Evolutionary conservation across 2,888 invertebrate genomes (phyloP).

Genomic region (Pammene aurita): DNA sequence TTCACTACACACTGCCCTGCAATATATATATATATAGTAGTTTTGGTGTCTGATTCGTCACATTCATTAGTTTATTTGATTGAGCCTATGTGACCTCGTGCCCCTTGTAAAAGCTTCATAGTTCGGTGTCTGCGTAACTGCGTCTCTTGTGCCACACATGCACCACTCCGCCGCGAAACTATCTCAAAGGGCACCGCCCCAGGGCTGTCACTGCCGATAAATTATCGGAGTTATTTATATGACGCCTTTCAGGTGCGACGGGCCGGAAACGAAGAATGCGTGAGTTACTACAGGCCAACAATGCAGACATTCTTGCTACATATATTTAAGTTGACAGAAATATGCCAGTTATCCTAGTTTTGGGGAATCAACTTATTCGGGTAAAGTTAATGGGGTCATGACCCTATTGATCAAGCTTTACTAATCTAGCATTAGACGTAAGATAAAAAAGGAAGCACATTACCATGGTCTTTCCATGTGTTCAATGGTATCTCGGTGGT

Average conservation of each 20-base stretch:
- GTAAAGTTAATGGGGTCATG: background rate
- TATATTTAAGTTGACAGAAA: constrained; percentile 17
- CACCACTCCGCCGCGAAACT: constrained; percentile 20
- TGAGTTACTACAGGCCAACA: constrained; percentile 28
- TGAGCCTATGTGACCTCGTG: too few relatives aligned
- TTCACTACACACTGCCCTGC: too few relatives aligned
- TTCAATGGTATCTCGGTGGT: too few relatives aligned
- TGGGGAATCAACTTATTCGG: constrained; percentile 1
- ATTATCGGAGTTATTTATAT: constrained; percentile 39
- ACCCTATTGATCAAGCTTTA: background rate
- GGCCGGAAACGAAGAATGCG: constrained; percentile 14
- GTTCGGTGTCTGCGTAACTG: background rate
- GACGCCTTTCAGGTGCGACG: constrained; percentile 19
- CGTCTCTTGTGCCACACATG: background rate
- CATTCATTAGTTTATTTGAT: too few relatives aligned
- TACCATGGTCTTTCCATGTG: too few relatives aligned
- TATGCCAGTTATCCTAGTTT: constrained; percentile 7
- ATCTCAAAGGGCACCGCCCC: constrained; percentile 29
- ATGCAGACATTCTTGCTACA: constrained; percentile 20
- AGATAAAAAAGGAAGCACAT: too few relatives aligned
- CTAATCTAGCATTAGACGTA: background rate
- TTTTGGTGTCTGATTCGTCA: too few relatives aligned
- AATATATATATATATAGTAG: too few relatives aligned
- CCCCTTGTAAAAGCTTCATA: too few relatives aligned
- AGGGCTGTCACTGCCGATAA: constrained; percentile 38